A percentile compares a stretch with the other conserved stretches of the same genome.
Conservation (phyloP, 2,797 vertebrate species). For the Alosa sapidissima region DNA sequence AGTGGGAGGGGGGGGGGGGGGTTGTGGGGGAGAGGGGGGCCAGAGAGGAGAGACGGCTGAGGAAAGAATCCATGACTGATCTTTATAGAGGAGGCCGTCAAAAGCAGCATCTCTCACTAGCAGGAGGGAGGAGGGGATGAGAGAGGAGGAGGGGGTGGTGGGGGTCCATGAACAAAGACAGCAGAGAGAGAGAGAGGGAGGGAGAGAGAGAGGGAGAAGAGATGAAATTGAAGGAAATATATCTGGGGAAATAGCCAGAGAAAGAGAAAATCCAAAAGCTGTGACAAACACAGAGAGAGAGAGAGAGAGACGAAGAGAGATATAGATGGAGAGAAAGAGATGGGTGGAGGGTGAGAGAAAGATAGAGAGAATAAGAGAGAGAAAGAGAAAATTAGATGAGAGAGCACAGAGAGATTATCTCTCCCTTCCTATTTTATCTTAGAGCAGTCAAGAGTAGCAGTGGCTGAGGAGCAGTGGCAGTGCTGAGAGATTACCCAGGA, state of each 20-base stretch:
- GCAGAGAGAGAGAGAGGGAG: background rate
- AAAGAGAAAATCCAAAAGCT: background rate
- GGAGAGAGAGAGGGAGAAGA: background rate
- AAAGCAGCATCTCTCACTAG: background rate
- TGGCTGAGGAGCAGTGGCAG: background rate
- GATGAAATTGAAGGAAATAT: background rate
- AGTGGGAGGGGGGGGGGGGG: background rate
- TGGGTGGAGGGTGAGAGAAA: constrained; percentile 43
- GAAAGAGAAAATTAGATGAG: background rate
- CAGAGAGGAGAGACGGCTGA: background rate
- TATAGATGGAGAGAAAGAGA: too few species aligned
- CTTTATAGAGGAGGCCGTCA: constrained; percentile 10
- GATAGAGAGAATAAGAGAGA: constrained; percentile 55
- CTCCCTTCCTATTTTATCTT: background rate
- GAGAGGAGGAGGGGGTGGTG: background rate
- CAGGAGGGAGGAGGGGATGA: background rate
- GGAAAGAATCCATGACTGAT: background rate
- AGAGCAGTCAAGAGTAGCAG: background rate
- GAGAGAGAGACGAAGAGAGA: too few species aligned
- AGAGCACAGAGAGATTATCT: constrained; percentile 5
- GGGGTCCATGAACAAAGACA: background rate
- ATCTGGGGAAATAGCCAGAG: background rate
- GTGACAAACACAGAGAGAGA: background rate
- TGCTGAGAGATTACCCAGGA: background rate
- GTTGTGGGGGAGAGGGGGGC: background rate